Conservation (phyloP, 1,140 invertebrate species). For the Diorhabda carinulata region DNA sequence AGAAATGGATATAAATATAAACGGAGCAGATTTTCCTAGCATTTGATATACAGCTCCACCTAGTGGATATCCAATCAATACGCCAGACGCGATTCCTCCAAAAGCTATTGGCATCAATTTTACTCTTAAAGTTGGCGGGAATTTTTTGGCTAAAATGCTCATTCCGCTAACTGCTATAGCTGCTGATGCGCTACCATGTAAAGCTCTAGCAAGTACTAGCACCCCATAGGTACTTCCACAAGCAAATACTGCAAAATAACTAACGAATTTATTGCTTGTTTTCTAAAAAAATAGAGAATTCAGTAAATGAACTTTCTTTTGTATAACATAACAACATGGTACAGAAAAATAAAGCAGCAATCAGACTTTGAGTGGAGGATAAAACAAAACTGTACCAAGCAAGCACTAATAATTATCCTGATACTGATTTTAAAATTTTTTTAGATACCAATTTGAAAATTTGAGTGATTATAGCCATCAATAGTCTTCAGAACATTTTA, state of each 20-base stretch:
- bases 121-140: conserved; percentile 58
- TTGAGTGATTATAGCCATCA: too few species aligned
- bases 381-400: too few species aligned
- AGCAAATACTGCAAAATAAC: conserved; percentile 67
- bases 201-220: conserved; percentile 72
- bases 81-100: conserved; percentile 75
- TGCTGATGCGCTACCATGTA: conserved; percentile 84
- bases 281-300: too few species aligned
- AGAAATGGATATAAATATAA: conserved; percentile 62
- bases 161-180: conserved; percentile 74
- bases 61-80: conserved; percentile 74
- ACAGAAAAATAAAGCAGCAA: too few species aligned
- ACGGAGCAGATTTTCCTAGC: conserved; percentile 69
- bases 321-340: too few species aligned
- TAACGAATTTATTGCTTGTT: background rate
- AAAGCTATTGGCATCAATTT: conserved; percentile 72
- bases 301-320: too few species aligned
- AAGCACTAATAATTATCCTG: too few species aligned
- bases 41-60: conserved; percentile 73
- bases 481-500: too few species aligned
- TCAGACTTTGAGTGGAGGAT: too few species aligned
- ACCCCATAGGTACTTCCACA: conserved; percentile 71
- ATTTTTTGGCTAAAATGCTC: conserved; percentile 59
- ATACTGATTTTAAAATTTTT: too few species aligned
- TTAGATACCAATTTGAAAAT: too few species aligned